Conservation (phyloP, 2,888 invertebrate genomes). For the Macaria notata region DNA sequence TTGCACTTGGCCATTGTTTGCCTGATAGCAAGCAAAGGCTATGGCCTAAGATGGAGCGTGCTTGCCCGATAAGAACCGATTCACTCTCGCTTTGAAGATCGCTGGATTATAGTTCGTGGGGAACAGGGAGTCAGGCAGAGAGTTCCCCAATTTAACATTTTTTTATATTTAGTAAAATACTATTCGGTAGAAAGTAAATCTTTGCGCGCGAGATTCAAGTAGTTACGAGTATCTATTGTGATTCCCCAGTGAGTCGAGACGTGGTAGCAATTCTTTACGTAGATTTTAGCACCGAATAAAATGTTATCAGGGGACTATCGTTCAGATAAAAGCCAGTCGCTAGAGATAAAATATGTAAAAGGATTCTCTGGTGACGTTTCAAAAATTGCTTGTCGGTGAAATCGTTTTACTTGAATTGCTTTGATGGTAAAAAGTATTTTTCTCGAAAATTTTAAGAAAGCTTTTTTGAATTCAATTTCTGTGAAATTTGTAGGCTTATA, state of each 20-base stretch:
- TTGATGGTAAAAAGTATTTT: background rate
- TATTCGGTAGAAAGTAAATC: conserved; percentile 3
- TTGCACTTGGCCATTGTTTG: too few relatives aligned
- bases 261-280: conserved; percentile 31
- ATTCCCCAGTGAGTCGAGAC: conserved; percentile 33
- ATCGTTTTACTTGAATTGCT: conserved; percentile 7
- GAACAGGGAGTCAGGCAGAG: too few relatives aligned
- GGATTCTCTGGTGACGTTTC: conserved; percentile 12
- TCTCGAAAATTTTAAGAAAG: too few relatives aligned
- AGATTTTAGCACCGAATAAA: conserved; percentile 36
- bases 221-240: conserved; percentile 19
- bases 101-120: too few relatives aligned
- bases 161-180: background rate
- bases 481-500: too few relatives aligned
- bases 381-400: conserved; percentile 13
- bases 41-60: too few relatives aligned
- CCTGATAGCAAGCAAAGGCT: too few relatives aligned
- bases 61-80: too few relatives aligned
- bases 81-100: too few relatives aligned
- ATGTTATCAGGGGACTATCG: conserved; percentile 34
- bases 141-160: too few relatives aligned
- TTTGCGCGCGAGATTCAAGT: conserved; percentile 26
- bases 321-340: conserved; percentile 20
- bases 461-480: too few relatives aligned
- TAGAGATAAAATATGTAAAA: conserved; percentile 17